Conservation (phyloP, 2,797 vertebrate species). For the Cichlasoma orientale region DNA sequence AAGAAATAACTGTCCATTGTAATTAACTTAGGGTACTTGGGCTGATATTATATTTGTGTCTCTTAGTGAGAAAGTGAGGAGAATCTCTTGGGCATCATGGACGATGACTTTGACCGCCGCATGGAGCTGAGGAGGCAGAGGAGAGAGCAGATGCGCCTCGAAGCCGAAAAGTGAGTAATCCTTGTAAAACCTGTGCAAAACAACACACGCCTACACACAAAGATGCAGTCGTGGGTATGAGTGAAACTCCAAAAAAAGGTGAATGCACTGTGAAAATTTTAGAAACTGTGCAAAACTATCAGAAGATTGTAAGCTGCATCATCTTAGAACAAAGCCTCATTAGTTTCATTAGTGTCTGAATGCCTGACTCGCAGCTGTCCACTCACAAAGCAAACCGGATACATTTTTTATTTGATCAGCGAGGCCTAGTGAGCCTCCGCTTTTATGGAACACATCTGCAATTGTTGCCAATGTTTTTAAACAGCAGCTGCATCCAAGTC, state of each 20-base stretch:
- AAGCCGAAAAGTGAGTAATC: constrained; percentile 87
- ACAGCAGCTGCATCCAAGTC: not conserved
- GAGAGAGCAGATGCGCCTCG: constrained; percentile 94
- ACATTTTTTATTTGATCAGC: not conserved
- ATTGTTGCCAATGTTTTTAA: not conserved
- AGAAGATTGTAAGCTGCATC: not conserved
- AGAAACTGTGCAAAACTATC: too few species aligned
- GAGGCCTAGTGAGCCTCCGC: not conserved
- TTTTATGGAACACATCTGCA: not conserved
- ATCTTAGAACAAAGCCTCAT: not conserved
- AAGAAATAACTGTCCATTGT: not conserved
- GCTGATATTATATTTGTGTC: constrained; percentile 4
- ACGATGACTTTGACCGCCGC: constrained; percentile 95
- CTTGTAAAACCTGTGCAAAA: not conserved
- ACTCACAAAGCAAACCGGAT: constrained; percentile 5
- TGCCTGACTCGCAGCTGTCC: not conserved
- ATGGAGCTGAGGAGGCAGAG: constrained; percentile 96
- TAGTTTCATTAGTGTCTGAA: not conserved
- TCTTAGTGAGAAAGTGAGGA: constrained; percentile 65
- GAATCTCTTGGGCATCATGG: constrained; percentile 82
- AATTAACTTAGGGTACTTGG: not conserved
- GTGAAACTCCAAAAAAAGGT: not conserved
- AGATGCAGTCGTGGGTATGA: not conserved
- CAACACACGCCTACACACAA: not conserved
- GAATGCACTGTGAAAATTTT: not conserved